Base-by-base conservation (phyloP, 2,113 vertebrate species). In the Furnarius figulus region DNA sequence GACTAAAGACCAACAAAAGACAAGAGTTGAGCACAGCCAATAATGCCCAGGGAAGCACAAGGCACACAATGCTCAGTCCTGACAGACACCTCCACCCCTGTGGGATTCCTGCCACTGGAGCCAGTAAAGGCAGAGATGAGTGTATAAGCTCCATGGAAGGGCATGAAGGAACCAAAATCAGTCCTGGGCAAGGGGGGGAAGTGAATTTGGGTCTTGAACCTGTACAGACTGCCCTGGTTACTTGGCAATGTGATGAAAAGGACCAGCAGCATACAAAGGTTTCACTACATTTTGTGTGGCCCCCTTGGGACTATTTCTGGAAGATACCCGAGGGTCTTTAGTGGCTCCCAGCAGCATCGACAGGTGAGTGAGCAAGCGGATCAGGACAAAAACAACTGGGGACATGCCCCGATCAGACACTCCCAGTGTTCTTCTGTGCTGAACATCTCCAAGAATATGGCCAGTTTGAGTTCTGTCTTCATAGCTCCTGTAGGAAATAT, bases 341-440 rank as follows among this genome's bases (percentile, higher is more conserved):
- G 94, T 87, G 30, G 98, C 97, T 85, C 99, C 99, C 63, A 98
- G 74, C 39, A 99, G 78, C 99, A 99, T 98, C 2, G 99, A 82
- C 95, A 99, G 56, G 90, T 99, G 99, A 3, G 99, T 99, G 86
- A 99, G 94, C 87, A 99, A 74, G 37, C 99, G 98, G 22, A 98
- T 67, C 39, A 99, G 87, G 33, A 97, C 58, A 39, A 99, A 99
- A 76, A 93, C 98, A 55, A 94, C 96, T 0, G 98, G 98, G 20
- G 99, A 93, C 89, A 99, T 78, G 68, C 78, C 84, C 76, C 99
- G 98, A 35, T 99, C 99, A 53, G 98, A 98, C 55, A 94, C 63
- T 78, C 98, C 97, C 31, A 75, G 94, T 5, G 95, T 53, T 9
- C 65, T 98, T 21, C 98, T 98, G 15, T 96, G 94, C 6, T 40